Evolutionary conservation across 1,140 invertebrate species (phyloP).

Genomic region (Drosophila arawakana): DNA sequence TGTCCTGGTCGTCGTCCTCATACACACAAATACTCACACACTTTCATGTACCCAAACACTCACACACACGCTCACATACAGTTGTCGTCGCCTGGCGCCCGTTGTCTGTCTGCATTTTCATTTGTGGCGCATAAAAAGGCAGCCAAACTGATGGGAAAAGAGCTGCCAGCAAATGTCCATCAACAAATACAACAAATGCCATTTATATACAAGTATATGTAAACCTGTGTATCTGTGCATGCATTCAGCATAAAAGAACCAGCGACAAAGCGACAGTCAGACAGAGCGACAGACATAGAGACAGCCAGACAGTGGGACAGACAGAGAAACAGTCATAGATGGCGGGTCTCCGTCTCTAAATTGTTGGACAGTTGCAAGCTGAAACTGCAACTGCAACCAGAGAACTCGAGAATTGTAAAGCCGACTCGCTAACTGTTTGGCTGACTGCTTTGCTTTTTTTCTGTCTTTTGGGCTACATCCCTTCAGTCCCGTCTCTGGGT

Average conservation of each 20-base stretch:
- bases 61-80: not conserved
- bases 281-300: constrained; percentile 5
- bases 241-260: constrained; percentile 56
- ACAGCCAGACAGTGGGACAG: not conserved
- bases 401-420: constrained; percentile 9
- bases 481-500: constrained; percentile 56
- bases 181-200: constrained; percentile 66
- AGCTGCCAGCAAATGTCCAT: constrained; percentile 82
- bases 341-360: constrained; percentile 5
- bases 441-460: constrained; percentile 9
- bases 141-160: constrained; percentile 65
- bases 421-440: constrained; percentile 36
- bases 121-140: constrained; percentile 79
- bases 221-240: constrained; percentile 22
- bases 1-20: constrained; percentile 32
- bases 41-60: constrained; percentile 5
- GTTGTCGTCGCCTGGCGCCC: constrained; percentile 66
- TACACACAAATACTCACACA: constrained; percentile 4
- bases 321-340: not conserved
- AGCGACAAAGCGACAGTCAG: constrained; percentile 28
- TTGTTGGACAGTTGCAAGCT: constrained; percentile 36
- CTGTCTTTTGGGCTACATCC: constrained; percentile 13
- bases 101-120: constrained; percentile 82
- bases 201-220: constrained; percentile 42
- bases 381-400: constrained; percentile 5